Evolutionary conservation across 2,797 vertebrate species (phyloP), one percentile per base, ranked within the genome.

Genomic region (Fistularia tabacaria): DNA sequence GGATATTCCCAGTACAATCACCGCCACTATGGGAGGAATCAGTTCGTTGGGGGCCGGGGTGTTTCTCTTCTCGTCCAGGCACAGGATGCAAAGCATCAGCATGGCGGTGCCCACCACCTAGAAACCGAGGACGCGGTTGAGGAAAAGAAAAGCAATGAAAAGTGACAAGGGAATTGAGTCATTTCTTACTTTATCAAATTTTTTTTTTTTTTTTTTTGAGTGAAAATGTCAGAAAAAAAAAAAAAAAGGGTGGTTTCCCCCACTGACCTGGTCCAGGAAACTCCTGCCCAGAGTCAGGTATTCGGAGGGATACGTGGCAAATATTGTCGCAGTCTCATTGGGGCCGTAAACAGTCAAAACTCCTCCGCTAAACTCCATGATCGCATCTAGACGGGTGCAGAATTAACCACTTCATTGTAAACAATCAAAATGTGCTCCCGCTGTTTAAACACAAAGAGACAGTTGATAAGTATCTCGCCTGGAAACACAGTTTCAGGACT

Each of bases 311-410:
- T 93, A 94, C 0, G 93, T 93, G 65, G 92, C 91, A 5, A 95
- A 96, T 74, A 94, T 93, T 6, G 93, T 94, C 0, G 94, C 93
- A 0, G 93, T 95, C 74, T 94, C 94, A 47, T 79, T 88, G 14
- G 86, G 87, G 0, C 94, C 92, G 0, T 78, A 83, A 3, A 89
- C 84, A 0, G 88, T 76, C 41, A 95, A 72, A 14, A 85, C 88
- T 38, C 93, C 92, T 0, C 89, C 91, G 67, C 91, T 84, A 38
- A 89, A 93, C 1, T 74, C 38, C 80, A 88, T 88, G 38, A 94
- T 93, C 8, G 93, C 92, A 6, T 94, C 94, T 95, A 46, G 8
- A 10, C 55, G 6, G 49, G 12, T 2, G 25, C 5, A 25, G 25
- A 25, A 25, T 25, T 25, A 25, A 25, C 25, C 25, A 25, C 25